These are phyloP conservation scores for Myopa tessellatipennis DNA, from an alignment of 2,888 invertebrate genomes.

Conservation along the genomic window DNA sequence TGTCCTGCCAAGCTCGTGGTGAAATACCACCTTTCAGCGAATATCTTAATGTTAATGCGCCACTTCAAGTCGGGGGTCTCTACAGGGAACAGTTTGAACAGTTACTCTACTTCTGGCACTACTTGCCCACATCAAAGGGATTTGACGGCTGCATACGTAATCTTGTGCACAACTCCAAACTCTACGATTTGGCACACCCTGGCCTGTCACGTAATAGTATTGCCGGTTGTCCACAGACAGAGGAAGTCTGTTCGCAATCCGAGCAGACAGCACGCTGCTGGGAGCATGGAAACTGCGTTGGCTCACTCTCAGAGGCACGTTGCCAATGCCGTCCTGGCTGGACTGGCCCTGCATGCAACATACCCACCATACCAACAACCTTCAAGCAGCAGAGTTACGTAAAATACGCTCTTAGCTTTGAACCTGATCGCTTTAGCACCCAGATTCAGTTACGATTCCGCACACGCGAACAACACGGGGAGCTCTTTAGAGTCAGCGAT, in stretches of 20 bases:
- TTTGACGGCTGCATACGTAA: slow-evolving; percentile 98
- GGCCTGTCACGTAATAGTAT: slow-evolving; percentile 87
- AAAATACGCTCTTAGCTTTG: slow-evolving; percentile 95
- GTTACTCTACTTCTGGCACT: slow-evolving; percentile 89
- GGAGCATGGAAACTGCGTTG: slow-evolving; percentile 95
- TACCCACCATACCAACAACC: slow-evolving; percentile 88
- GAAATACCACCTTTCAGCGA: slow-evolving; percentile 94
- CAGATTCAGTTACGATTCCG: slow-evolving; percentile 94
- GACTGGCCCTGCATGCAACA: slow-evolving; percentile 89
- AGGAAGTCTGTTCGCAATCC: slow-evolving; percentile 89
- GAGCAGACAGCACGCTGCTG: slow-evolving; percentile 88
- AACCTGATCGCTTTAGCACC: slow-evolving; percentile 91
- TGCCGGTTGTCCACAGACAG: slow-evolving; percentile 93
- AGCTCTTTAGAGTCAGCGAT: slow-evolving; percentile 92
- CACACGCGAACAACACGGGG: slow-evolving; percentile 92
- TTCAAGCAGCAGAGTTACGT: slow-evolving; percentile 95
- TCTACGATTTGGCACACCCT: slow-evolving; percentile 95
- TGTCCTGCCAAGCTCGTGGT: slow-evolving; percentile 89
- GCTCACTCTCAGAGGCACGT: slow-evolving; percentile 86
- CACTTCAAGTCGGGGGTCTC: slow-evolving; percentile 93
- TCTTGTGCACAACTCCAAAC: slow-evolving; percentile 92
- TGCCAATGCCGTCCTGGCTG: slow-evolving; percentile 97
- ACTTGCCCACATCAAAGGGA: slow-evolving; percentile 88
- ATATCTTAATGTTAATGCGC: slow-evolving; percentile 94
- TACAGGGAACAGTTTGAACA: slow-evolving; percentile 92